Evolutionary conservation across 2,888 invertebrate genomes (phyloP).

Genomic region (Tetanocera ferruginea): DNA sequence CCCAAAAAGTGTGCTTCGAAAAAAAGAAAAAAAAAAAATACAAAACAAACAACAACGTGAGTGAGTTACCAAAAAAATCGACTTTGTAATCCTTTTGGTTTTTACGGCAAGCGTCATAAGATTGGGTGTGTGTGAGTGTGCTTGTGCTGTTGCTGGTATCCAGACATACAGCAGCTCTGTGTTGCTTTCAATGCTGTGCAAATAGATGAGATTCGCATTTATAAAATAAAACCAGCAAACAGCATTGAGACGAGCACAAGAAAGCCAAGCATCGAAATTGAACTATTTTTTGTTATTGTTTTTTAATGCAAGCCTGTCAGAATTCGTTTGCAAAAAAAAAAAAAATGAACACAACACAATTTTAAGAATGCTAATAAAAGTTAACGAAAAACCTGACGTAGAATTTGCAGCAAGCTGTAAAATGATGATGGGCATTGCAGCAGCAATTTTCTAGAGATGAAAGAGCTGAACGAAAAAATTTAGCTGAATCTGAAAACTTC

Average conservation of each 20-base stretch:
- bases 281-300: background rate
- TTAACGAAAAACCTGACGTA: no score
- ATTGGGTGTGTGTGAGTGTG: background rate
- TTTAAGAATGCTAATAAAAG: no score
- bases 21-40: background rate
- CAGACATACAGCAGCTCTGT: constrained; percentile 6
- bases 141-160: background rate
- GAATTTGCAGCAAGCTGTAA: no score
- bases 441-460: no score
- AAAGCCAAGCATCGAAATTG: constrained; percentile 10
- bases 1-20: constrained; percentile 12
- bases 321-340: no score
- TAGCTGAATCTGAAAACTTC: no score
- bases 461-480: no score
- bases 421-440: no score
- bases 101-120: background rate
- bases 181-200: constrained; percentile 5
- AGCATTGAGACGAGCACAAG: background rate
- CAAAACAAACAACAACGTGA: background rate
- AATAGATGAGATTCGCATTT: constrained; percentile 16
- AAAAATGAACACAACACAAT: no score
- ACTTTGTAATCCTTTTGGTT: constrained; percentile 37
- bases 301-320: no score
- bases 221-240: background rate
- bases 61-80: constrained; percentile 29